These are phyloP conservation scores for Oedothorax gibbosus DNA, from an alignment of 1,140 invertebrate genomes.

Conservation along the genomic window DNA sequence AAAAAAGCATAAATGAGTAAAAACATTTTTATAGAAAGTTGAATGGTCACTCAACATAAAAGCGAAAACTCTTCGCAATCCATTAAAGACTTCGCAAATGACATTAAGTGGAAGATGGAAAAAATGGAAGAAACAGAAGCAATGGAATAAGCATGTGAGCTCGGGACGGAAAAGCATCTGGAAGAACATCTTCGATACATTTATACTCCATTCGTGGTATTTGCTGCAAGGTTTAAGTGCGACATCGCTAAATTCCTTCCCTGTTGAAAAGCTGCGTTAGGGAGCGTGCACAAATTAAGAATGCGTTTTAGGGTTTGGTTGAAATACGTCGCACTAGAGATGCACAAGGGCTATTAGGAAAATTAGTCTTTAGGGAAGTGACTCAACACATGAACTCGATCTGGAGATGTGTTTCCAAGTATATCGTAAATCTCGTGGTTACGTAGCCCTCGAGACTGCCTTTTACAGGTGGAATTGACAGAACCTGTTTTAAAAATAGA, in stretches of 20 bases:
- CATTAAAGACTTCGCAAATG: slow-evolving; percentile 46
- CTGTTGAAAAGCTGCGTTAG: background rate
- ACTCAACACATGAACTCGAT: too few species aligned
- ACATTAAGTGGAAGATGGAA: slow-evolving; percentile 15
- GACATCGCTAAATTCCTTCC: slow-evolving; percentile 38
- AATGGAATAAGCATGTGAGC: slow-evolving; percentile 37
- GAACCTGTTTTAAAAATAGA: too few species aligned
- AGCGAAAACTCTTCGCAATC: slow-evolving; percentile 39
- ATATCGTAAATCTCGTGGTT: too few species aligned
- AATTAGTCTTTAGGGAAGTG: too few species aligned
- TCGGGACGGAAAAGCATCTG: slow-evolving; percentile 39
- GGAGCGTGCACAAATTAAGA: slow-evolving; percentile 1
- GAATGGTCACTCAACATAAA: slow-evolving; percentile 32
- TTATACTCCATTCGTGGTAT: slow-evolving; percentile 48
- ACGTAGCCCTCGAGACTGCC: too few species aligned
- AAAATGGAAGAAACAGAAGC: slow-evolving; percentile 10
- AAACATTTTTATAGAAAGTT: slow-evolving; percentile 39
- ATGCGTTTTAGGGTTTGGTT: background rate
- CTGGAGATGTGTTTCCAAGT: too few species aligned
- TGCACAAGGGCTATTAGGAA: background rate
- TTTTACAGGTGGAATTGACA: too few species aligned
- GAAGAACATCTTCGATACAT: slow-evolving; percentile 53
- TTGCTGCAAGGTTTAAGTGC: slow-evolving; percentile 41
- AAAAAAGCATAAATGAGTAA: background rate
- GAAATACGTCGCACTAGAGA: too few species aligned